Base-by-base conservation (phyloP, 2,113 vertebrate species). In the Thomomys bottae region DNA sequence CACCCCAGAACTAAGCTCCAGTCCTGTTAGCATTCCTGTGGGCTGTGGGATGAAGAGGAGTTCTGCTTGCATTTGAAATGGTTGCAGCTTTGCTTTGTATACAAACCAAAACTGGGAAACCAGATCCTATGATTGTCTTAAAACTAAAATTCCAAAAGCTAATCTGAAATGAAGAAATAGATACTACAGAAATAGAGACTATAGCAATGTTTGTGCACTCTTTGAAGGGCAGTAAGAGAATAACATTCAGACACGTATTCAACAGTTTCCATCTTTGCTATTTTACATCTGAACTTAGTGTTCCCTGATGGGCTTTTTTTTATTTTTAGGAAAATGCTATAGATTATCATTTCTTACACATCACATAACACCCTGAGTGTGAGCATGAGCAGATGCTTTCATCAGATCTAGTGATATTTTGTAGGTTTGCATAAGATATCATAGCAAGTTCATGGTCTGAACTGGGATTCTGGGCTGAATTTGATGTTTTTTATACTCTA, bases 61-160 rank as follows among this genome's bases (percentile, higher is more conserved):
- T n/a, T 84, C 67, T 82, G 86, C 57, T 59, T 92, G 57, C 82
- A 87, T 95, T 93, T 93, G 88, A 91, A 76, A 59, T 42, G 90
- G 64, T 76, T 84, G 20, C 94, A 96, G 95, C 92, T 95, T 91
- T 9, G 32, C 84, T 89, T 81, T 79, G 75, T 87, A 64, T 81
- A 54, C 28, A 93, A 82, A 79, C 61, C 68, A 77, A 87, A 96
- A 96, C 76, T 70, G 91, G 66, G 92, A 95, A 89, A 82, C 87
- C 84, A 87, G 78, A 82, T 80, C 81, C 61, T 92, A 45, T 45
- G 86, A 90, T 91, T 95, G 76, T 85, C 87, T 94, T 71, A 79
- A 72, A 92, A 63, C 77, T 67, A 40, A 92, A 94, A 87, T 96
- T 88, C 87, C 45, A 77, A 92, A 93, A 45, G 78, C 45, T 68